These are phyloP conservation scores for Melolontha melolontha DNA, from an alignment of 2,888 invertebrate genomes.

Conservation along the genomic window DNA sequence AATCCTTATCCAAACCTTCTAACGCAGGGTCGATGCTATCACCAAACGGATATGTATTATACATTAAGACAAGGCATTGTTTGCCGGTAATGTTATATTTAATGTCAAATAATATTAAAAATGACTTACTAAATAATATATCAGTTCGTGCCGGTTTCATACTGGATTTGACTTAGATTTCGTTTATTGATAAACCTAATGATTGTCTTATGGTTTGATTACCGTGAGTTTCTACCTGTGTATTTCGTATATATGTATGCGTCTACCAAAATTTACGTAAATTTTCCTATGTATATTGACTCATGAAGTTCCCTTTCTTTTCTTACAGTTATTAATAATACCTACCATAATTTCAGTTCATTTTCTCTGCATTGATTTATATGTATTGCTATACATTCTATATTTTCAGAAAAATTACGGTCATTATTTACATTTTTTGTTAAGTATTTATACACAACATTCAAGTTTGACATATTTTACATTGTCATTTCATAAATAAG, in stretches of 20 bases:
- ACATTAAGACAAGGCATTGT: conserved; percentile 59
- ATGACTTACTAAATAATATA: conserved; percentile 64
- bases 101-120: conserved; percentile 62
- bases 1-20: conserved; percentile 53
- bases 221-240: conserved; percentile 21
- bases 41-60: conserved; percentile 52
- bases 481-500: too few species aligned
- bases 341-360: too few species aligned
- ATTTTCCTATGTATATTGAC: neutral
- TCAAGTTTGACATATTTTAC: too few species aligned
- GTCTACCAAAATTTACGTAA: neutral
- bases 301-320: neutral
- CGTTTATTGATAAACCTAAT: conserved; percentile 61
- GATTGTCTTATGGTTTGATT: conserved; percentile 59
- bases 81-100: conserved; percentile 55
- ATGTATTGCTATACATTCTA: too few species aligned
- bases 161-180: conserved; percentile 57
- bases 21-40: conserved; percentile 53
- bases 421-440: too few species aligned
- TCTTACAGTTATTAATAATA: neutral
- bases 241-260: neutral
- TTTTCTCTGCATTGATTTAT: too few species aligned
- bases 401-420: too few species aligned
- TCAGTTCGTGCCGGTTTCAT: conserved; percentile 51
- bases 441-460: too few species aligned